Evolutionary conservation across 2,113 vertebrate species (phyloP).

Genomic region (Corythaixoides concolor): DNA sequence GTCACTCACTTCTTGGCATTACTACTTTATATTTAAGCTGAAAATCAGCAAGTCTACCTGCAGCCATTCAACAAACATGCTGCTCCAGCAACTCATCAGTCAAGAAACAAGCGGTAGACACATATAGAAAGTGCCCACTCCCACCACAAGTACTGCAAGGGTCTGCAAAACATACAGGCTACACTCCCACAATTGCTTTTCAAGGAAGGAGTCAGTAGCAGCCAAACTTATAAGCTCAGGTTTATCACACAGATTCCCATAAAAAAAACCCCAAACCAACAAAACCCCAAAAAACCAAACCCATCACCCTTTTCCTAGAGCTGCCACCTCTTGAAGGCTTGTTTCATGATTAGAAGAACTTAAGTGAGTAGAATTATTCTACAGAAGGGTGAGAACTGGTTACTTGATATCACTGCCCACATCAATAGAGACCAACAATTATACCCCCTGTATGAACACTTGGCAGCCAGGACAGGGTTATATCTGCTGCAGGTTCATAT

Average conservation of each 20-base stretch:
- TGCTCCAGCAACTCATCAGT: neutral
- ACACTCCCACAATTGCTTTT: neutral
- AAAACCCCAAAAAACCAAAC: neutral
- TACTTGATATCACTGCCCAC: neutral
- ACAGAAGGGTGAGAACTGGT: neutral
- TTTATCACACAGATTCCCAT: neutral
- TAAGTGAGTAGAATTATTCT: neutral
- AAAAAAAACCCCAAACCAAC: neutral
- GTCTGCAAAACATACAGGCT: neutral
- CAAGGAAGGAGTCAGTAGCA: neutral
- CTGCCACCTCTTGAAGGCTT: neutral
- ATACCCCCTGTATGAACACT: neutral
- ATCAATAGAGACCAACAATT: neutral
- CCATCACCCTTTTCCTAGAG: neutral
- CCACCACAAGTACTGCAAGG: neutral
- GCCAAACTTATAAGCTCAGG: neutral
- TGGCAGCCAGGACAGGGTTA: neutral
- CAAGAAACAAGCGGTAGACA: neutral
- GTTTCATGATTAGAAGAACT: neutral
- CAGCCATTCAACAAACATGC: neutral
- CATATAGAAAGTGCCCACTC: neutral
- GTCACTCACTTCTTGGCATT: neutral
- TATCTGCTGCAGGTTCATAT: neutral
- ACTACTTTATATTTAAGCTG: neutral
- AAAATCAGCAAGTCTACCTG: neutral